Conservation (phyloP, 2,888 invertebrate genomes). For the Fragum fragum region DNA sequence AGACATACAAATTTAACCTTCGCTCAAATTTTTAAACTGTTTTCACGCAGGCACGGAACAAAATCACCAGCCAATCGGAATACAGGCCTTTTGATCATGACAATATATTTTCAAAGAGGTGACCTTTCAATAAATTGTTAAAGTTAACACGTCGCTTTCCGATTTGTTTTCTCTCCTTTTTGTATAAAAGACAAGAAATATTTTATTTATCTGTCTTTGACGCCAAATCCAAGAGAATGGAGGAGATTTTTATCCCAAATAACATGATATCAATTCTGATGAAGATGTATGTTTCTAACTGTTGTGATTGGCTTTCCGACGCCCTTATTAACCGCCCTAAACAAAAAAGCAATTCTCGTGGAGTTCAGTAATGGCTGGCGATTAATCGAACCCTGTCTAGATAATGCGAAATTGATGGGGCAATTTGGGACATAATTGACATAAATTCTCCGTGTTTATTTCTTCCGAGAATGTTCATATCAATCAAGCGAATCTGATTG, state of each 20-base stretch:
- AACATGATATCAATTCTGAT: conserved; percentile 62
- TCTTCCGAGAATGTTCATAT: conserved; percentile 69
- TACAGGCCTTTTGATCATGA: too few species aligned
- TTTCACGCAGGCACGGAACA: too few species aligned
- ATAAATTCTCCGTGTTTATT: conserved; percentile 69
- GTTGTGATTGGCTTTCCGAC: conserved; percentile 61
- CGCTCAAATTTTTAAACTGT: too few species aligned
- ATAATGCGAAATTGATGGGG: conserved; percentile 72
- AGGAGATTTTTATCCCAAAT: conserved; percentile 65
- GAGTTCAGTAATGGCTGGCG: conserved; percentile 60
- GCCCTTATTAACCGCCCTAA: conserved; percentile 48
- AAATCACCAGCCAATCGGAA: too few species aligned
- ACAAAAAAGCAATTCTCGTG: conserved; percentile 4
- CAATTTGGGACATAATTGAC: conserved; percentile 71
- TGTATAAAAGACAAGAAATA: not conserved
- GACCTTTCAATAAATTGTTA: too few species aligned
- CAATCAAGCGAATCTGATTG: conserved; percentile 67
- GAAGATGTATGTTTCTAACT: conserved; percentile 62
- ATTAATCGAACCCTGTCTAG: conserved; percentile 69
- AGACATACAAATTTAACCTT: too few species aligned
- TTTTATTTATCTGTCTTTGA: not conserved
- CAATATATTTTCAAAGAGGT: too few species aligned
- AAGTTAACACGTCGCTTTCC: too few species aligned
- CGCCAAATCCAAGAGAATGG: conserved; percentile 20
- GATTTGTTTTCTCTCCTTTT: too few species aligned